phyloP scores from a whole-genome alignment of 2,113 vertebrate species.

The Caloenas nicobarica region DNA sequence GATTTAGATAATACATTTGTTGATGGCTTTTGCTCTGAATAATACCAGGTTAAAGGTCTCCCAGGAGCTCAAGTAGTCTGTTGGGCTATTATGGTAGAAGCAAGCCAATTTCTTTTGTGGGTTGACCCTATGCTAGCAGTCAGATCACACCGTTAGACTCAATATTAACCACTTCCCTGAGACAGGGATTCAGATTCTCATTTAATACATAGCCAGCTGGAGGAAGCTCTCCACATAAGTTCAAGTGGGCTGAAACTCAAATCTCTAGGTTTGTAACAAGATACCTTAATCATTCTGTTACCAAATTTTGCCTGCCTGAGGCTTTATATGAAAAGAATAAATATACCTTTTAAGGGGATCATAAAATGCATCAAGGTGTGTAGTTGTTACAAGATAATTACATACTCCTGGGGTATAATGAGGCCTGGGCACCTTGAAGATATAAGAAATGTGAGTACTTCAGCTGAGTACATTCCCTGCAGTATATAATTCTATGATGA shows the following conservation, averaged over 20 bases:
- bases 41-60: neutral
- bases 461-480: neutral
- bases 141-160: neutral
- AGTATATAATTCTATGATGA: conserved; percentile 28
- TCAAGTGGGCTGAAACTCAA: neutral
- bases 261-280: neutral
- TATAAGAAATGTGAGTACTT: conserved; percentile 28
- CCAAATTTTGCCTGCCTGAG: neutral
- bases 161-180: neutral
- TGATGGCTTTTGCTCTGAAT: neutral
- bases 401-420: conserved; percentile 17
- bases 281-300: neutral
- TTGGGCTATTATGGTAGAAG: neutral
- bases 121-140: neutral
- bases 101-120: neutral
- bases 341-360: conserved; percentile 11
- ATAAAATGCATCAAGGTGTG: conserved; percentile 35
- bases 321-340: conserved; percentile 38
- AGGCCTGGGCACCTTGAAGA: conserved; percentile 19
- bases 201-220: neutral
- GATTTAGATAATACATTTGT: neutral
- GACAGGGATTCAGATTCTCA: neutral
- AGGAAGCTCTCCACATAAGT: neutral
- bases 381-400: conserved; percentile 47
- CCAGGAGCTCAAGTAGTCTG: neutral